These are phyloP conservation scores for Varecia variegata DNA, from an alignment of 2,797 vertebrate genomes.

Conservation along the genomic window DNA sequence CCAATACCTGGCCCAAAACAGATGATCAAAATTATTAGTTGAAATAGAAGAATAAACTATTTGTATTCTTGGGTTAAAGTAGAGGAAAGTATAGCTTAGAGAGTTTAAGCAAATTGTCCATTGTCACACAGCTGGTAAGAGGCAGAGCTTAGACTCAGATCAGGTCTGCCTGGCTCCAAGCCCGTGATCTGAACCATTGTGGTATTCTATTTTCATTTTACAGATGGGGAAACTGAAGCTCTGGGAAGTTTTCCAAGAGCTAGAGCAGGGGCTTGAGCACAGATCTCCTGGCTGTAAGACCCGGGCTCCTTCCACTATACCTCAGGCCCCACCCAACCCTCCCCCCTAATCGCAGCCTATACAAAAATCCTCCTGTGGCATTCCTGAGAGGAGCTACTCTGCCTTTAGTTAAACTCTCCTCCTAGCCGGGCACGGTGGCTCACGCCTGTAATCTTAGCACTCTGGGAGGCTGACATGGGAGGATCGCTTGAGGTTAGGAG, in stretches of 20 bases:
- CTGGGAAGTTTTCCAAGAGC: not conserved
- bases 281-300: not conserved
- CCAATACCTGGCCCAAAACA: not conserved
- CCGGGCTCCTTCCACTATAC: not conserved
- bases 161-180: not conserved
- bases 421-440: not conserved
- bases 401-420: not conserved
- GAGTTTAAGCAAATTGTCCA: not conserved
- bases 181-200: not conserved
- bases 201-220: not conserved
- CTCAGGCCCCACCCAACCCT: too few relatives aligned
- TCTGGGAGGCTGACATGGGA: not conserved
- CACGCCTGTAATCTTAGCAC: not conserved
- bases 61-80: not conserved
- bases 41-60: not conserved
- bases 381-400: not conserved
- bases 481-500: not conserved
- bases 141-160: not conserved
- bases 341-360: not conserved
- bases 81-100: not conserved
- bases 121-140: not conserved
- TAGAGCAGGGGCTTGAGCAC: not conserved
- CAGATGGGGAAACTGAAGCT: not conserved
- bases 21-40: not conserved
- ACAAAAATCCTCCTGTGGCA: not conserved